Conservation (phyloP, 2,113 vertebrate genomes). For the Sarotherodon lohbergeri region DNA sequence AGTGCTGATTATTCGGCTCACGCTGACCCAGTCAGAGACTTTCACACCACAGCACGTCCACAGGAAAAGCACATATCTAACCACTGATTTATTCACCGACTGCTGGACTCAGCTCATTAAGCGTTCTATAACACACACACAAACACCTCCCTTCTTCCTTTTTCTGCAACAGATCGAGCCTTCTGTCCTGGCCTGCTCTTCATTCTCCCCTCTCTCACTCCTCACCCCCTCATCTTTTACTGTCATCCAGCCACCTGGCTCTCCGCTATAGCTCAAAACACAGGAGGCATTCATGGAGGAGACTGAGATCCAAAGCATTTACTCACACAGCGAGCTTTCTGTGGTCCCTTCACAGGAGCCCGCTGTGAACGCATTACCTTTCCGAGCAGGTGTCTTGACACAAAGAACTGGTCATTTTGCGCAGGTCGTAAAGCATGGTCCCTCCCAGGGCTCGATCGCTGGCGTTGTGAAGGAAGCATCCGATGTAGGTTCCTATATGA, state of each 20-base stretch:
- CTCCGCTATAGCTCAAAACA: conserved; percentile 47
- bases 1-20: not conserved
- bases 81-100: conserved; percentile 28
- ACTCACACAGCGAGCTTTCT: conserved; percentile 59
- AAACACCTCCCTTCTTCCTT: conserved; percentile 25
- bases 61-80: conserved; percentile 21
- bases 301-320: conserved; percentile 47
- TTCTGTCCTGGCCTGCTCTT: conserved; percentile 50
- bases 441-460: conserved; percentile 86
- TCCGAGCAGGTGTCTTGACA: conserved; percentile 94
- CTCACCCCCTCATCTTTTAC: conserved; percentile 47
- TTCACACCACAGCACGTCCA: not conserved
- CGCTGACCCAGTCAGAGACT: not conserved
- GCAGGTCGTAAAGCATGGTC: conserved; percentile 90
- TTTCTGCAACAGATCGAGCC: conserved; percentile 47
- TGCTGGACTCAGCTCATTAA: conserved; percentile 41
- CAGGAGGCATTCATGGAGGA: conserved; percentile 62
- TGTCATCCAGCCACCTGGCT: conserved; percentile 68
- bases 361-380: conserved; percentile 74
- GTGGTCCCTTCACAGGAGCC: conserved; percentile 32
- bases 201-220: not conserved
- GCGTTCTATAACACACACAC: conserved; percentile 27
- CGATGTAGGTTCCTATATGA: conserved; percentile 80
- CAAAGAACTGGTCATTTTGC: conserved; percentile 91
- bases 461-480: conserved; percentile 85